Evolutionary conservation across 2,797 vertebrate species (phyloP), one percentile per base, ranked within the genome.

Genomic region (Lithobates pipiens): DNA sequence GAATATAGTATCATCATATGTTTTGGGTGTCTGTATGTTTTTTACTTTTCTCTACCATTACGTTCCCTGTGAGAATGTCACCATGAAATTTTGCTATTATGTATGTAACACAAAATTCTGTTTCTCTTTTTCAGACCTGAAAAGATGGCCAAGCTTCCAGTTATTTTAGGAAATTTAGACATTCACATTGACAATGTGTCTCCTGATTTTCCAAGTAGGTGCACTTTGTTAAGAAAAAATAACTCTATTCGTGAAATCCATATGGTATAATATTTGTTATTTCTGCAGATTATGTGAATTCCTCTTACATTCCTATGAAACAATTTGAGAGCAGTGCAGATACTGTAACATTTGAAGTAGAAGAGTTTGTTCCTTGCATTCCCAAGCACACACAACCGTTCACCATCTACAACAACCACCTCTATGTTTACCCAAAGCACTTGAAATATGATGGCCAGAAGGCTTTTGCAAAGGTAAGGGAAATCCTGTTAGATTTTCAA

Each of bases 391-490:
- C 97, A 39, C 98, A 99, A 76, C 98, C 98, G 23, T 98, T 97
- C 88, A 98, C 97, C 67, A 94, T 96, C 92, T 99, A 99, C 90
- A 98, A 96, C 90, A 99, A 98, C 90, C 98, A 99, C 90, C 96
- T 99, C 82, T 99, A 99, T 9, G 96, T 99, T 85, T 99, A 98
- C 90, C 98, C 97, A 0, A 98, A 95, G 82, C 93, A 96, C 91
- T 96, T 99, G 89, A 99, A 98, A 91, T 99, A 97, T 0, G 98
- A 99, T 84, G 96, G 96, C 88, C 98, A 99, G 87, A 99, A 99
- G 88, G 93, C 96, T 70, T 99, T 99, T 85, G 94, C 97, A 36
- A 99, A 99, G 96, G 98, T 98, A 89, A 86, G 93, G 87, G 10
- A n/a, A 70, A 50, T 1, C 10, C 23, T 29, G 18, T 46, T 46